These are phyloP conservation scores for Cydia splendana DNA, from an alignment of 1,140 invertebrate species.

Conservation along the genomic window DNA sequence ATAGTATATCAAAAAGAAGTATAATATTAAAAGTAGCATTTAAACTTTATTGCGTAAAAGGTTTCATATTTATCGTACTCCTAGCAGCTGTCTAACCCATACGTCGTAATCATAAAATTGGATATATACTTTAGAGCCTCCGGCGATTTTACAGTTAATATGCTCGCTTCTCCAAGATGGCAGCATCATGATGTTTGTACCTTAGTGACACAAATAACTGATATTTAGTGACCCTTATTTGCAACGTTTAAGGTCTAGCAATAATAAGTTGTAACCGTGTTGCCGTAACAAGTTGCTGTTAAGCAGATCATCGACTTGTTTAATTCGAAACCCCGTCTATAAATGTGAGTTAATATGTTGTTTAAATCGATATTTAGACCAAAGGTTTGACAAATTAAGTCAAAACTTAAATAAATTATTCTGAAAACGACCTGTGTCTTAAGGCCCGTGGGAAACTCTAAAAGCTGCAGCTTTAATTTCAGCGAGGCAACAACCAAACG, in stretches of 20 bases:
- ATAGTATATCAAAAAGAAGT: not conserved
- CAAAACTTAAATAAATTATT: not conserved
- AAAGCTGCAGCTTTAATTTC: not conserved
- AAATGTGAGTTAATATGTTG: too few species aligned
- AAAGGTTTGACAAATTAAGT: not conserved
- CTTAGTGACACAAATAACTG: not conserved
- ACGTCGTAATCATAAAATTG: slow-evolving; percentile 30
- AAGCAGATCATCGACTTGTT: too few species aligned
- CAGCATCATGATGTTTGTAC: not conserved
- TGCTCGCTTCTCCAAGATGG: slow-evolving; percentile 1
- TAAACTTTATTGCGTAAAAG: slow-evolving; percentile 14
- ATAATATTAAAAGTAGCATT: not conserved
- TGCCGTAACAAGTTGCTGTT: too few species aligned
- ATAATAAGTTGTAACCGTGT: too few species aligned
- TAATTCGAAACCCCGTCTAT: too few species aligned
- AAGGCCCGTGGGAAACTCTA: not conserved
- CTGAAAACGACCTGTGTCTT: not conserved
- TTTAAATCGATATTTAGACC: too few species aligned
- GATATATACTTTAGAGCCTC: slow-evolving; percentile 16
- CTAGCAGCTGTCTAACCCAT: slow-evolving; percentile 31
- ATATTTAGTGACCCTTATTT: too few species aligned
- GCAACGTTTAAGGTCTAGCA: too few species aligned
- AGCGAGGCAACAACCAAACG: not conserved
- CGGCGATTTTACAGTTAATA: slow-evolving; percentile 32
- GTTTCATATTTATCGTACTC: slow-evolving; percentile 27